Conservation (phyloP, 2,113 vertebrate species). For the Prolemur simus region DNA sequence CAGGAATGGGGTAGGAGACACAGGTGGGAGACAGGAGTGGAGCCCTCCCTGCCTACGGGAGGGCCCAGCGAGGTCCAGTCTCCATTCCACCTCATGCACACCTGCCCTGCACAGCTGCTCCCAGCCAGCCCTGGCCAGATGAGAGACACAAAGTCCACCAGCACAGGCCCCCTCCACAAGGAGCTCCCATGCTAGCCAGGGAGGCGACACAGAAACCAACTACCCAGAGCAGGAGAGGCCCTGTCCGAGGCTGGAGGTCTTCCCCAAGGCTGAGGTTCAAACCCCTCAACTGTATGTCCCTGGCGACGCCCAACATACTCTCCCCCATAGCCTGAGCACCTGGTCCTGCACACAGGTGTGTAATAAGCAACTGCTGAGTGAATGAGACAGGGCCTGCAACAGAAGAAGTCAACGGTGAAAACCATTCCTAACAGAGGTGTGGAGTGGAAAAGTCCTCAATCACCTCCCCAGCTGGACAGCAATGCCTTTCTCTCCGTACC, state of each 20-base stretch:
- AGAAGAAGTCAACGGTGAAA: rapidly evolving
- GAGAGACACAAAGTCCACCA: not conserved
- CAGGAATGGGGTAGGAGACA: rapidly evolving
- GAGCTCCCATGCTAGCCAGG: not conserved
- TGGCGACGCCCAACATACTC: rapidly evolving
- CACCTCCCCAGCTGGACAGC: not conserved
- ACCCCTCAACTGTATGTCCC: not conserved
- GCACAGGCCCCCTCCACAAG: not conserved
- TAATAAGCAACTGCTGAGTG: too few species aligned
- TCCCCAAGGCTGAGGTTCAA: not conserved
- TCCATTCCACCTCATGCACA: rapidly evolving
- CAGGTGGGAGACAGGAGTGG: rapidly evolving
- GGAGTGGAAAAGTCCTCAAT: not conserved
- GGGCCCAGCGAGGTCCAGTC: not conserved
- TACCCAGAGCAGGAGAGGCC: not conserved
- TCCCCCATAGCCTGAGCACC: not conserved
- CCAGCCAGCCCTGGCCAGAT: not conserved
- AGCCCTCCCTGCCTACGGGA: not conserved
- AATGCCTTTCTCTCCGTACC: not conserved
- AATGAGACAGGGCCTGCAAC: not conserved
- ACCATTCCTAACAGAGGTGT: too few species aligned
- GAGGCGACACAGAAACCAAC: not conserved
- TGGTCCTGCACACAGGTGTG: not conserved
- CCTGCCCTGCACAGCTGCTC: not conserved
- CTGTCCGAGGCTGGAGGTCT: not conserved